Evolutionary conservation across 2,888 invertebrate genomes (phyloP).

Genomic region (Slavum lentiscoides): DNA sequence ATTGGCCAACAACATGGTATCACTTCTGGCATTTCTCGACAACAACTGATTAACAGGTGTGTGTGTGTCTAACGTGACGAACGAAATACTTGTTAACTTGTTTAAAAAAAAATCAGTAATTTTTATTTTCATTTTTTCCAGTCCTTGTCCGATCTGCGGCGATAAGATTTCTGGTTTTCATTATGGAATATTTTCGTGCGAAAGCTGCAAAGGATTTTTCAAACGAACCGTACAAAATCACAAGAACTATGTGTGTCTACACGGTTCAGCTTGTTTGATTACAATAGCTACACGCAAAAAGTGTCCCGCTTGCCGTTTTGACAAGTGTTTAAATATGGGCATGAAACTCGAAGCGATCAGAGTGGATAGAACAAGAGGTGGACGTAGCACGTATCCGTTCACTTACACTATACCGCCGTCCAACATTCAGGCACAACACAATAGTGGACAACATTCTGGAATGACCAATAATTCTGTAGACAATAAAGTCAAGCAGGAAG

Average conservation of each 20-base stretch:
- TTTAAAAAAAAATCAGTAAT: background rate
- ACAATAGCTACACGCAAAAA: conserved; percentile 92
- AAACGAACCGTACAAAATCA: conserved; percentile 98
- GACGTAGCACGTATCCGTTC: conserved; percentile 93
- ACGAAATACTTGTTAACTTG: background rate
- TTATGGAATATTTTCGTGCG: conserved; percentile 97
- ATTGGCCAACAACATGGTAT: conserved; percentile 60
- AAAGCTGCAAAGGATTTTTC: conserved; percentile 97
- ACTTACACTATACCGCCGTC: conserved; percentile 82
- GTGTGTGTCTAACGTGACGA: background rate
- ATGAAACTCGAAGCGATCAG: conserved; percentile 97
- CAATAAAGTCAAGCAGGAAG: conserved; percentile 58
- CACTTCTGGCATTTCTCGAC: conserved; percentile 79
- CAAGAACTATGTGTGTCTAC: conserved; percentile 91
- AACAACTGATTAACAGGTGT: conserved; percentile 80
- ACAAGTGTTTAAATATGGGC: conserved; percentile 91
- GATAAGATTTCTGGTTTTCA: conserved; percentile 97
- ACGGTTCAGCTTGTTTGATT: conserved; percentile 89
- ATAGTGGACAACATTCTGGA: conserved; percentile 60
- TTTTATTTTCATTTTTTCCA: conserved; percentile 59
- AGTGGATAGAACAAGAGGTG: conserved; percentile 92
- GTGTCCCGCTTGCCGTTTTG: conserved; percentile 95
- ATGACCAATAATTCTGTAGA: conserved; percentile 56
- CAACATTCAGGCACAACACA: conserved; percentile 61
- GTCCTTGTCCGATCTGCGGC: conserved; percentile 93